Conservation (phyloP, 2,888 invertebrate species). For the Stictocephala bisonia region DNA sequence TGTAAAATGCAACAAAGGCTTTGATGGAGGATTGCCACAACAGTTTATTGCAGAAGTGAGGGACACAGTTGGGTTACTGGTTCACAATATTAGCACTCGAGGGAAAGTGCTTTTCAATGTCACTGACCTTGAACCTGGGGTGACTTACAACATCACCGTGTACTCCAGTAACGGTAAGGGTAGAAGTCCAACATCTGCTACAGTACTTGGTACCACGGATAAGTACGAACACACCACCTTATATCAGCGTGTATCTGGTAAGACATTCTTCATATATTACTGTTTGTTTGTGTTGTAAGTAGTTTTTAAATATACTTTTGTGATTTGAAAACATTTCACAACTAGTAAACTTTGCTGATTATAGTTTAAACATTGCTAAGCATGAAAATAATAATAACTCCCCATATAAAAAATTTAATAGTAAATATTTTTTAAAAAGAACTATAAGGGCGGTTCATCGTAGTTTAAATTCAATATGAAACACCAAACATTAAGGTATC, state of each 20-base stretch:
- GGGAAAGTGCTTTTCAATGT: constrained; percentile 67
- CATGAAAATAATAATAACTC: too few relatives aligned
- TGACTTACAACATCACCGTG: constrained; percentile 66
- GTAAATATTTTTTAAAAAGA: too few relatives aligned
- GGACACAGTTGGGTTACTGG: constrained; percentile 56
- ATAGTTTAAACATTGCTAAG: too few relatives aligned
- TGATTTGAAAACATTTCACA: too few relatives aligned
- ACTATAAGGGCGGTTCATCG: too few relatives aligned
- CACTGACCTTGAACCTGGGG: constrained; percentile 67
- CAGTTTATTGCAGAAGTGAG: constrained; percentile 64
- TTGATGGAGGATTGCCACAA: constrained; percentile 69
- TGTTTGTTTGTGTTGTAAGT: too few relatives aligned
- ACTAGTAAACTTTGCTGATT: too few relatives aligned
- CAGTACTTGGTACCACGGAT: constrained; percentile 65
- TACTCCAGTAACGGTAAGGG: constrained; percentile 71
- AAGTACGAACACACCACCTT: constrained; percentile 66
- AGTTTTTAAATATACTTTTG: too few relatives aligned
- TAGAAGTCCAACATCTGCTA: constrained; percentile 65
- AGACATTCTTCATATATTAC: too few relatives aligned
- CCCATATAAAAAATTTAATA: too few relatives aligned
- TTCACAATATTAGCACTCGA: constrained; percentile 65
- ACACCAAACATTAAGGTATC: too few relatives aligned
- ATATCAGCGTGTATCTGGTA: constrained; percentile 62
- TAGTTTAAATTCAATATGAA: too few relatives aligned
- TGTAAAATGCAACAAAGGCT: constrained; percentile 68